Percentiles rank a stretch among this genome's conserved stretches.
phyloP scores from a whole-genome alignment of 2,797 vertebrate genomes.

The Gambelia wislizenii region DNA sequence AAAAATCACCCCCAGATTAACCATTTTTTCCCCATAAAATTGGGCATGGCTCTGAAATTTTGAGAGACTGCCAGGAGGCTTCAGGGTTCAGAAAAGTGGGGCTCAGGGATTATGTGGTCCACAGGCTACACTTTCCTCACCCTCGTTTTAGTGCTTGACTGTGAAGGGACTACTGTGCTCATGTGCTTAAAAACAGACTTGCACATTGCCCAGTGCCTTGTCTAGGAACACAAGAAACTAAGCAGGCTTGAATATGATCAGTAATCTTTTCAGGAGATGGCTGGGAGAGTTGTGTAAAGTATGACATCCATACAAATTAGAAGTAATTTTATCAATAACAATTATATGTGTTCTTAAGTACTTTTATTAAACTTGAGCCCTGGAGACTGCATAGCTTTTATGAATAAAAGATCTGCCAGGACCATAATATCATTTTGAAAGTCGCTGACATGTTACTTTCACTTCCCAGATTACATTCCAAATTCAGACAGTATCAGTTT shows the following conservation, averaged over 20 bases:
- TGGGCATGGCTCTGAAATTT: no score
- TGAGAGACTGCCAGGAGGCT: no score
- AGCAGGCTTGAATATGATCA: neutral
- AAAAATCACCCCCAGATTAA: no score
- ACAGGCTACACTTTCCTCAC: no score
- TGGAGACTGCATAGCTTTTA: conserved; percentile 18
- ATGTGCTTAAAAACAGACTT: neutral
- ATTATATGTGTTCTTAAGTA: neutral
- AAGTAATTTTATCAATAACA: neutral
- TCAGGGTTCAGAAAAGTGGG: no score
- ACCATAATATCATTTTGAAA: conserved; percentile 15
- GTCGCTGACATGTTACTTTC: conserved; percentile 47
- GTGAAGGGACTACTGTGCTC: neutral
- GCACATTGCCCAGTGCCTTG: neutral
- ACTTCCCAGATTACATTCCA: conserved; percentile 54
- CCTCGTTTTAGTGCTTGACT: neutral
- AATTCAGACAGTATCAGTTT: conserved; percentile 55
- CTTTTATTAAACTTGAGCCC: neutral
- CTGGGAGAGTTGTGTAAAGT: neutral
- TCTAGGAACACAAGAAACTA: neutral
- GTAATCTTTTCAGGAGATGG: neutral
- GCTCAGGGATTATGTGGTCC: no score
- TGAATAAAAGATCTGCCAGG: conserved; percentile 40
- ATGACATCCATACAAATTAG: neutral
- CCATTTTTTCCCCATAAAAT: no score